phyloP scores from a whole-genome alignment of 2,113 vertebrate species.

The Ondatra zibethicus region DNA sequence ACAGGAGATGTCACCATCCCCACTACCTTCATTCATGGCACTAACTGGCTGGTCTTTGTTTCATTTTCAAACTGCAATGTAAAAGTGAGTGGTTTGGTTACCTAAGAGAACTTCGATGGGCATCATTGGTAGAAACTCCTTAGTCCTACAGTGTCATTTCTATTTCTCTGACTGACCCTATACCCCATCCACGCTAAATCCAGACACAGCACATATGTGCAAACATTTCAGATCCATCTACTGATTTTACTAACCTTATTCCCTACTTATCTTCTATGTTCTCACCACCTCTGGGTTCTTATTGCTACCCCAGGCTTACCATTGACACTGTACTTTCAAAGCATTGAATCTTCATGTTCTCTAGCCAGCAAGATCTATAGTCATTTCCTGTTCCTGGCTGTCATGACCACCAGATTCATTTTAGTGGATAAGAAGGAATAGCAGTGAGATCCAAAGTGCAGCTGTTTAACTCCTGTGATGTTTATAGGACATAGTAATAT shows the following conservation, averaged over 20 bases:
- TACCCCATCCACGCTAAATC: neutral
- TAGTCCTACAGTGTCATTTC: neutral
- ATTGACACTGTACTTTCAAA: neutral
- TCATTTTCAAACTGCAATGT: conserved; percentile 30
- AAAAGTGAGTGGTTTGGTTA: neutral
- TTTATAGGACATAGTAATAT: neutral
- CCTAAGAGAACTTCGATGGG: neutral
- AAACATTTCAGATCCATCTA: conserved; percentile 1
- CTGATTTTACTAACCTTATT: neutral
- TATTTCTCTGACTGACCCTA: neutral
- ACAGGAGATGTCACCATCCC: conserved; percentile 2
- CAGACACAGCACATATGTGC: neutral
- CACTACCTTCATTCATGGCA: neutral
- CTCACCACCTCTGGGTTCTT: neutral
- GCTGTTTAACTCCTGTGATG: neutral
- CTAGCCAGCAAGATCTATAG: neutral
- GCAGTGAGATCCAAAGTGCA: neutral
- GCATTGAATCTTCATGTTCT: neutral
- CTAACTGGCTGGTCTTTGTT: neutral
- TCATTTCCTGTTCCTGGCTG: neutral
- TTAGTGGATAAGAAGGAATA: neutral
- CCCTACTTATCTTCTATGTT: neutral
- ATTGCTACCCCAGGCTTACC: neutral
- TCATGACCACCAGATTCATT: neutral
- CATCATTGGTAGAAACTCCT: neutral